Evolutionary conservation across 1,140 invertebrate genomes (phyloP), one percentile per base, ranked within the genome.

Genomic region (Thereuonema tuberculata): DNA sequence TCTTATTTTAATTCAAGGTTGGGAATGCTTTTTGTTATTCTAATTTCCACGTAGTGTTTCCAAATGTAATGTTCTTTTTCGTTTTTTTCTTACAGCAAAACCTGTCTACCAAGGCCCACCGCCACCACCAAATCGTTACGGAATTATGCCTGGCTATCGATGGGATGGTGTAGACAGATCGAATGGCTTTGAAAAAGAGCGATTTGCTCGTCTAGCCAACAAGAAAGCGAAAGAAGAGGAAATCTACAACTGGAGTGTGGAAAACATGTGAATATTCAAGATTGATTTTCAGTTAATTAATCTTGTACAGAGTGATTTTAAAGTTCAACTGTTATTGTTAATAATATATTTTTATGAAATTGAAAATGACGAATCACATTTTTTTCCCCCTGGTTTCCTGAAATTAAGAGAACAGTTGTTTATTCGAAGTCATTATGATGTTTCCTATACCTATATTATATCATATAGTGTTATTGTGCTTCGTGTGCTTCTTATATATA

Each of bases 91-190:
- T 76, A 43, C 72, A 82, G 81, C 75, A 27, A 67, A 69, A 72
- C 89, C 86, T 20, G 74, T 74, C 20, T 96, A 93, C 69, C 79
- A 84, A 68, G 92, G 92, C 1, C 81, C 83, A 26, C 87, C 77
- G 65, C 73, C 79, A 43, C 84, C 86, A 43, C 89, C 90, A 46
- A 98, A 98, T 77, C 80, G 96, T 12, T 98, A 86, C 76, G 81
- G 83, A 43, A 94, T 99, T 61, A 74, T 77, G 53, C 96, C 96
- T 0, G 96, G 96, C 0, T 86, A 93, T 73, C 77, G 93, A 37
- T 99, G 96, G 96, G 96, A 99, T 74, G 96, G 96, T 1, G 94
- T 99, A 0, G 92, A 99, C 69, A 75, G 96, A 24, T 97, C 93
- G 2, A 98, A 90, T 76, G 96, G 96, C 0, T 98, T 94, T 72